Evolutionary conservation across 1,140 invertebrate genomes (phyloP), one percentile per base, ranked within the genome.

Genomic region (Dendroctonus ponderosae): DNA sequence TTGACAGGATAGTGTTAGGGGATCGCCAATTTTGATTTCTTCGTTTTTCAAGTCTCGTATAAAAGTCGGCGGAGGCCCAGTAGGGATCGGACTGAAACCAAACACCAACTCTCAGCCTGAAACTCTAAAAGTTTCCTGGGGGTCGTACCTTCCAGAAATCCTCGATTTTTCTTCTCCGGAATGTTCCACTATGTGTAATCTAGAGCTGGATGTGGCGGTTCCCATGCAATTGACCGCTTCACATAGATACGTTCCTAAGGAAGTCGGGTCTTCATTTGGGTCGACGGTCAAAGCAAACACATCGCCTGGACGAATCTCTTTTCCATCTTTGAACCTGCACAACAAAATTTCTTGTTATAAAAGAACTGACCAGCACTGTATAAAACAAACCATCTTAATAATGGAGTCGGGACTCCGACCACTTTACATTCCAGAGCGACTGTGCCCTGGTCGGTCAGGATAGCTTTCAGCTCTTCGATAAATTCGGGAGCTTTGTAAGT

Each of bases 351-450:
- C 8, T 2, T 37, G 50, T 15, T 11, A 49, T 14, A 63, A 54
- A 52, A 53, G 41, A 54, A 14, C 44, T 12, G 11, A 14, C 42
- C 3, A 59, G 15, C 37, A 8, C 44, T 59, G 2, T 7, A 14
- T 43, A 46, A 59, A 2, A 14, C 41, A 48, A 41, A 57, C 91
- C 91, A 93, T 61, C 85, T 82, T 51, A 93, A 76, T 38, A 87
- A 81, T 0, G 91, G 91, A 0, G 91, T 93, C 0, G 92, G 92
- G 5, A 94, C 89, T 12, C 92, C 92, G 40, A 93, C 84, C 6
- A 94, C 92, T 79, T 94, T 94, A 75, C 92, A 94, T 78, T 95
- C 91, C 49, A 94, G 79, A 0, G 91, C 93, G 2, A 94, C 92
- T 0, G 91, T 94, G n/a, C 92, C 92, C 67, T 89, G 85, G 73